These are phyloP conservation scores for Bucorvus abyssinicus DNA, from an alignment of 2,797 vertebrate genomes.

Conservation along the genomic window DNA sequence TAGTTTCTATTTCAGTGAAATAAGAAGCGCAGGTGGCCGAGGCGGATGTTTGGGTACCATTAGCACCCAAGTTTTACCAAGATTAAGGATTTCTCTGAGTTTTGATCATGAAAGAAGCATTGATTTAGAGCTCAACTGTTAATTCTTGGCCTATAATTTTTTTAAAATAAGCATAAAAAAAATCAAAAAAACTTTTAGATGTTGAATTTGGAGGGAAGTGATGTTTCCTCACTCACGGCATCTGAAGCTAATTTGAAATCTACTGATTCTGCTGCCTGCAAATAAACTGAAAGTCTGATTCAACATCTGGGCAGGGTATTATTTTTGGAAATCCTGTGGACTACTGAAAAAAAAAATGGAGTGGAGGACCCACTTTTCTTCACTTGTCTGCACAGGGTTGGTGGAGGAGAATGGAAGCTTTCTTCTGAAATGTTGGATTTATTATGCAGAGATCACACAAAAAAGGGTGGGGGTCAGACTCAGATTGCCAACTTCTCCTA, in stretches of 20 bases:
- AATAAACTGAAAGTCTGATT: constrained; percentile 66
- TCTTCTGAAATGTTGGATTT: constrained; percentile 43
- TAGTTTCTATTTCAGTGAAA: neutral
- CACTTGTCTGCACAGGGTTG: neutral
- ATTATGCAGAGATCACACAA: constrained; percentile 25
- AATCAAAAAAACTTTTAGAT: constrained; percentile 28
- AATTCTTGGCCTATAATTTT: neutral
- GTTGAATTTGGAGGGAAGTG: constrained; percentile 64
- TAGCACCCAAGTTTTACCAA: neutral
- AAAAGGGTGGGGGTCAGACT: constrained; percentile 24
- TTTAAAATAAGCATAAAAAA: constrained; percentile 1
- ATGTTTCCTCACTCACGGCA: constrained; percentile 41
- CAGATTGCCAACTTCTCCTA: constrained; percentile 54
- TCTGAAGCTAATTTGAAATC: constrained; percentile 72
- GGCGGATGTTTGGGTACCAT: neutral
- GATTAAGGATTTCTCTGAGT: neutral
- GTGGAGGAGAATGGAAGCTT: constrained; percentile 55
- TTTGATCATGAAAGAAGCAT: constrained; percentile 1
- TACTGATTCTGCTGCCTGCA: constrained; percentile 61
- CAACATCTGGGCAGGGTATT: constrained; percentile 64
- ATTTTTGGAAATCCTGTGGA: constrained; percentile 70
- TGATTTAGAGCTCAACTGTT: constrained; percentile 6
- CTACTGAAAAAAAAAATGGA: constrained; percentile 12
- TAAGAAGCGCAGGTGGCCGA: neutral
- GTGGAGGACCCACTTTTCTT: constrained; percentile 37